Evolutionary conservation across 2,888 invertebrate species (phyloP), one percentile per base, ranked within the genome.

Genomic region (Steinernema hermaphroditum): DNA sequence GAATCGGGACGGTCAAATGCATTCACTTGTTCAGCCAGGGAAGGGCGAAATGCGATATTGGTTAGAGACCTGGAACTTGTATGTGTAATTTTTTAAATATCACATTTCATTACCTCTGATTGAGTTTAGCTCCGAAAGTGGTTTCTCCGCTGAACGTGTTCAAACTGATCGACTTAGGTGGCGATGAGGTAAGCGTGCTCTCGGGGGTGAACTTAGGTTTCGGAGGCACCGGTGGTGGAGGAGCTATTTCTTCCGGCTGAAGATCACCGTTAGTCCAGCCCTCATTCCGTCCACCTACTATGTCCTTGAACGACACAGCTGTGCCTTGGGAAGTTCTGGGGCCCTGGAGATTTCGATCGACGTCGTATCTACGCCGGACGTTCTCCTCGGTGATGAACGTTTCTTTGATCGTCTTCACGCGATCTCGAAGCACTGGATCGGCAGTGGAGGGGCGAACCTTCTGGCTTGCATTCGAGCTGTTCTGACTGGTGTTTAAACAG

Each of bases 401-500:
- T n/a, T 62, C 62, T 32, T 62, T 62, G 16, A 32, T 32, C 8
- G 62, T 62, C 2, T 62, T 62, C 4, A 34, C 32, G 32, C 62
- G 62, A 29, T 62, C 62, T 8, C 62, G 29, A 22, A 62, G 12
- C 16, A 32, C 9, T 32, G 62, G 62, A 14, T 62, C 62, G 16
- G 62, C 62, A 8, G 62, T 62, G 27, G 62, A 62, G 32, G 62
- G 62, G 1, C 62, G 62, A 9, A 29, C 32, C 32, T 62, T 62
- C 16, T 62, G 62, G 29, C 62, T 62, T 9, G 62, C 32, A 32
- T 19, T 62, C 62, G 62, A 62, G 32, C 62, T 62, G 32, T 62
- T 62, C 62, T 62, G 62, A n/a, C 62, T 62, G 29, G 62, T 62
- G n/a, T 62, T 62, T 14, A 62, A 16, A n/a, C 62, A 62, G 32